phyloP scores from a whole-genome alignment of 2,113 vertebrate genomes.

The Thymallus thymallus region DNA sequence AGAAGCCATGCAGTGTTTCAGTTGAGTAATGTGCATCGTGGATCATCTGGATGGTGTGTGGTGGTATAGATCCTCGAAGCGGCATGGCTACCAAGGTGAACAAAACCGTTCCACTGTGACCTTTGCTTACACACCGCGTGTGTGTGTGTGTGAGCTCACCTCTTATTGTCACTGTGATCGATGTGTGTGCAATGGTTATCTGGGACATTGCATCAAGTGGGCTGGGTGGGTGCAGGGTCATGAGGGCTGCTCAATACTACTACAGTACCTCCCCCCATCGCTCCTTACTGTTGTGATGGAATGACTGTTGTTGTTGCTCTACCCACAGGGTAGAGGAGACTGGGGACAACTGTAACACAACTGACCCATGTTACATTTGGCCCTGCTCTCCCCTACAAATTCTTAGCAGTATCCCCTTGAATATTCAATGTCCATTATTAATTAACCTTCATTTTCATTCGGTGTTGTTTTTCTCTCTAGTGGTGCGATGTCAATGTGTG shows the following conservation, averaged over 20 bases:
- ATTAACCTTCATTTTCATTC: conserved; percentile 16
- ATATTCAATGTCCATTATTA: conserved; percentile 21
- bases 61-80: conserved; percentile 12
- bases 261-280: conserved; percentile 12
- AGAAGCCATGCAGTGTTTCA: conserved; percentile 9
- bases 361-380: background rate
- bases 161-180: no score
- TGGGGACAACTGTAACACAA: background rate
- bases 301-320: conserved; percentile 53
- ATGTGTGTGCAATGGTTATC: no score
- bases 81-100: conserved; percentile 39
- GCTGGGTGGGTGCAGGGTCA: no score
- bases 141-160: no score
- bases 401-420: conserved; percentile 36
- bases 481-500: conserved; percentile 17
- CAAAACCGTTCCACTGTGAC: conserved; percentile 33
- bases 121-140: conserved; percentile 26
- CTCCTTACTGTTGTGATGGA: conserved; percentile 45
- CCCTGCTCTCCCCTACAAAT: background rate
- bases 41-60: background rate
- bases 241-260: no score
- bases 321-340: conserved; percentile 3
- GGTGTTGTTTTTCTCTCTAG: conserved; percentile 1
- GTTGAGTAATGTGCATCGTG: conserved; percentile 2
- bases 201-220: no score